These are phyloP conservation scores for Pandion haliaetus DNA, from an alignment of 2,113 vertebrate species.

Conservation along the genomic window DNA sequence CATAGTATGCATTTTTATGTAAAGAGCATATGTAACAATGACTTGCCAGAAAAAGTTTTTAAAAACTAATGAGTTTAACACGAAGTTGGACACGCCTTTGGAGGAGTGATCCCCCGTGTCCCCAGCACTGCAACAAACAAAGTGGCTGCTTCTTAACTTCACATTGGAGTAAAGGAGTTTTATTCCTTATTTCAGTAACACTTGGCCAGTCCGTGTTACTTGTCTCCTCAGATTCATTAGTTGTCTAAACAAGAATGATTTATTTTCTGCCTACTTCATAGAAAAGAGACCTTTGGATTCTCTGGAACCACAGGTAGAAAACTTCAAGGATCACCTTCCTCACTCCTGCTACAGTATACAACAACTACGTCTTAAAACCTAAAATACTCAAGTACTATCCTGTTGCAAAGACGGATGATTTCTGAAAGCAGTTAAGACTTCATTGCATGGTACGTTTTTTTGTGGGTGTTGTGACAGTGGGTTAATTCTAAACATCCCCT, in stretches of 20 bases:
- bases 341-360: neutral
- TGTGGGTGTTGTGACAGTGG: fast-evolving
- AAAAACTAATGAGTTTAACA: too few species aligned
- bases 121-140: too few species aligned
- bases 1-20: too few species aligned
- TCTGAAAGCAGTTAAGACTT: neutral
- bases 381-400: neutral
- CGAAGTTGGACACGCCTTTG: too few species aligned
- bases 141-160: too few species aligned
- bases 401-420: neutral
- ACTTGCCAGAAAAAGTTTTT: too few species aligned
- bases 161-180: too few species aligned
- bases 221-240: neutral
- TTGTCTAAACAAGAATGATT: neutral
- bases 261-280: neutral
- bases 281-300: neutral
- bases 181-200: too few species aligned
- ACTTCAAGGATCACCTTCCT: neutral
- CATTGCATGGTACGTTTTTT: neutral
- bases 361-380: neutral
- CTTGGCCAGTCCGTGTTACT: neutral
- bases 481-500: neutral
- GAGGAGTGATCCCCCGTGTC: too few species aligned
- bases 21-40: too few species aligned
- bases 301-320: neutral